A percentile compares a stretch with the other conserved stretches of the same genome.
Conservation (phyloP, 2,888 invertebrate species). For the Allolobophora icterica region DNA sequence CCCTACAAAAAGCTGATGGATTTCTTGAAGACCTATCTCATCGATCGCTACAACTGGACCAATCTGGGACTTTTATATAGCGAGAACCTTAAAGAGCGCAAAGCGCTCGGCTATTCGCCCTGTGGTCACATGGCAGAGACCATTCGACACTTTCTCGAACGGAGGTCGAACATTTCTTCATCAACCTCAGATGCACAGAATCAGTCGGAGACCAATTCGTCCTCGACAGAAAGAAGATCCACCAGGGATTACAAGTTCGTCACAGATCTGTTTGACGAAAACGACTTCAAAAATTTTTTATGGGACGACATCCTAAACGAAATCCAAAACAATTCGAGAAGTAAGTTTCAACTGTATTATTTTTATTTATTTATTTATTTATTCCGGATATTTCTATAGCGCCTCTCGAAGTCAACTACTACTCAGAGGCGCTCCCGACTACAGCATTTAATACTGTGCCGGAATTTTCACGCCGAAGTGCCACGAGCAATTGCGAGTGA, state of each 20-base stretch:
- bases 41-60: slow-evolving; percentile 26
- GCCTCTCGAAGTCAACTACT: no score
- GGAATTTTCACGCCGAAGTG: no score
- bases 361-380: no score
- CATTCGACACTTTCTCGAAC: neutral
- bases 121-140: neutral
- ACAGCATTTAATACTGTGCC: no score
- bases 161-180: neutral
- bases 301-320: slow-evolving; percentile 33
- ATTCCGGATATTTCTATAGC: no score
- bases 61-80: slow-evolving; percentile 34
- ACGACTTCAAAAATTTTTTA: neutral
- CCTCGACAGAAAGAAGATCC: neutral
- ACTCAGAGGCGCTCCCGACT: no score
- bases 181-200: neutral
- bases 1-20: slow-evolving; percentile 31
- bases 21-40: slow-evolving; percentile 33
- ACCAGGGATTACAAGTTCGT: neutral
- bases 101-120: neutral
- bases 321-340: slow-evolving; percentile 36
- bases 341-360: slow-evolving; percentile 24
- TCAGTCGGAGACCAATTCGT: neutral
- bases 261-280: slow-evolving; percentile 34
- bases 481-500: no score
- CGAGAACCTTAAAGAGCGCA: slow-evolving; percentile 24